Evolutionary conservation across 1,140 invertebrate species (phyloP).

Genomic region (honey bee (Apis mellifera)): DNA sequence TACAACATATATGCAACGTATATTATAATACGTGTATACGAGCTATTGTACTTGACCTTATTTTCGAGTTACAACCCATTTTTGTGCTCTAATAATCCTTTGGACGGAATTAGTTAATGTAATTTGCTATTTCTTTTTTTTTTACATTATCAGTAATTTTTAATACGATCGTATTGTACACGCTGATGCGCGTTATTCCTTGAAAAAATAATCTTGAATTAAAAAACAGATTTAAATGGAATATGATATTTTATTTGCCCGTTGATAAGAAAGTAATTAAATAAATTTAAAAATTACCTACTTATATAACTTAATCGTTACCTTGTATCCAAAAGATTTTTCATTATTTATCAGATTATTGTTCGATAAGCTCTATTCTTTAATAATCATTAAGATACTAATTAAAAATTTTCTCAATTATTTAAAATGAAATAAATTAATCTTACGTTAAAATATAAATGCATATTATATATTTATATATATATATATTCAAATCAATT

Average conservation of each 20-base stretch:
- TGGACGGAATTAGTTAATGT: background rate
- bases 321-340: too few species aligned
- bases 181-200: background rate
- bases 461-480: background rate
- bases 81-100: constrained; percentile 16
- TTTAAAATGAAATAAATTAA: background rate
- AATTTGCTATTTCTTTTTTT: background rate
- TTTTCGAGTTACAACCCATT: background rate
- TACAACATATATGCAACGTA: background rate
- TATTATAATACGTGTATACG: background rate
- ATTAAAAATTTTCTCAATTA: background rate
- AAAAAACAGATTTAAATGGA: background rate
- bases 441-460: background rate
- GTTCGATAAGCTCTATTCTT: background rate
- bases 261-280: background rate
- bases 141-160: background rate
- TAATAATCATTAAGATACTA: too few species aligned
- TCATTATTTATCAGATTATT: background rate
- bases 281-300: background rate
- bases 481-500: background rate
- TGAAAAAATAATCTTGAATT: background rate
- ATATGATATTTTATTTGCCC: too few species aligned
- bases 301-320: background rate
- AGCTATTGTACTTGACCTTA: constrained; percentile 1
- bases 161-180: too few species aligned